phyloP scores from a whole-genome alignment of 37 sponge, comb jelly and placozoan genomes.

The Cladorhizidae sp. region DNA sequence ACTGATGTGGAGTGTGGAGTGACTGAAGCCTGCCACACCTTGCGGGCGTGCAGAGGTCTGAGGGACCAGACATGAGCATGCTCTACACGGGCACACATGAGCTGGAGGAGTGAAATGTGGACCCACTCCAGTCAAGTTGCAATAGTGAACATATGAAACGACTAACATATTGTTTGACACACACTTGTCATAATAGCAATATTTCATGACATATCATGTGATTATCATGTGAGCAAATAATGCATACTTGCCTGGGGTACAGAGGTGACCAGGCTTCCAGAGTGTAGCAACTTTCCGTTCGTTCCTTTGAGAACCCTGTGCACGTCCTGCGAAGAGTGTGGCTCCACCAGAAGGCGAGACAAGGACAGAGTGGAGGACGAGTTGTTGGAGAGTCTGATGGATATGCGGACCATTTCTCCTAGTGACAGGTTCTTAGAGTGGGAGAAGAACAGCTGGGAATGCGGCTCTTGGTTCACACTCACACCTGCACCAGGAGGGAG shows the following conservation, averaged over 20 bases:
- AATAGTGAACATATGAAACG: too few species aligned
- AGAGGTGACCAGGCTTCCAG: conserved; percentile 1
- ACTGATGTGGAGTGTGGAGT: too few species aligned
- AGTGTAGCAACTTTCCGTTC: not conserved
- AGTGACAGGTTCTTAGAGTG: conserved; percentile 2
- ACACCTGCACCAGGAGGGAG: not conserved
- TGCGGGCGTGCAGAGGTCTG: too few species aligned
- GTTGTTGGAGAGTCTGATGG: conserved; percentile 21
- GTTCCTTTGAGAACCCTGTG: conserved; percentile 15
- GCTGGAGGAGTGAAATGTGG: too few species aligned
- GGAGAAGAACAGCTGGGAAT: not conserved
- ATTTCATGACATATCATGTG: not conserved
- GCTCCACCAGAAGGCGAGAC: conserved; percentile 24
- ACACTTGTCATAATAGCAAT: too few species aligned
- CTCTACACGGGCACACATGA: too few species aligned
- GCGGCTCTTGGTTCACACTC: not conserved
- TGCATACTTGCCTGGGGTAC: conserved; percentile 12
- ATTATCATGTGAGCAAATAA: too few species aligned
- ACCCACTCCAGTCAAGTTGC: too few species aligned
- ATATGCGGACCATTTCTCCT: conserved; percentile 3
- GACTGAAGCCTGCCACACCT: too few species aligned
- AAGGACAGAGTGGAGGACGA: not conserved
- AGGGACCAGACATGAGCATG: too few species aligned
- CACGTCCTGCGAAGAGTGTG: conserved; percentile 19
- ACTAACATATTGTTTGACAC: too few species aligned